Base-by-base conservation (phyloP, 2,888 invertebrate genomes). In the Pemphredon lugubris region DNA sequence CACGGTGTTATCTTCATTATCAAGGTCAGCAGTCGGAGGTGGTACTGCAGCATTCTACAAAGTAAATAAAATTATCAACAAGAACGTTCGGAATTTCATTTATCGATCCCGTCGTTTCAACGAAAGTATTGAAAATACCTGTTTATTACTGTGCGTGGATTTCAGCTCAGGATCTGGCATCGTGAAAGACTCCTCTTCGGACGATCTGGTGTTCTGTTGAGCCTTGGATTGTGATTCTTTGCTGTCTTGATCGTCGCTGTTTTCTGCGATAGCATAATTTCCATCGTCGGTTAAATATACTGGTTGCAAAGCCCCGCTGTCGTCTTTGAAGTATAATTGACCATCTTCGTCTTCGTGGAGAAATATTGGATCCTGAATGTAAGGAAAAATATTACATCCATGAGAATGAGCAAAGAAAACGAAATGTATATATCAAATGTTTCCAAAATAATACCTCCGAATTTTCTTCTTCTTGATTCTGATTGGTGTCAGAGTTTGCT, bases 281-380 rank as follows among this genome's bases (percentile, higher is more conserved):
- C 89, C 89, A 60, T 89, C 89, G 30, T 88, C 86, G 0, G 88
- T 89, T 42, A 89, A 77, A 74, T 89, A 89, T 13, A 90, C 90
- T 3, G 88, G 89, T 48, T 89, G 89, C 6, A 89, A 60, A 20
- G 80, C 79, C 18, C 89, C 89, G 42, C 73, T 85, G n/a, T 89
- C 90, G 60, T 89, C 88, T 50, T 89, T 88, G 51, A 88, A 89
- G 67, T 89, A 90, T 18, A 90, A 74, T 48, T 90, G 88, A 23
- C 89, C 89, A 42, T 89, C 86, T 70, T 89, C 88, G 55, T 90
- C 89, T 61, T 90, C 89, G 23, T 89, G 89, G 7, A 90, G 77
- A 67, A 86, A 89, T 65, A 90, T 88, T 75, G 89, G 89, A 42
- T 87, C 87, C 85, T 89, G 45, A 37, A n/a, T n/a, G n/a, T n/a